phyloP scores from a whole-genome alignment of 1,140 invertebrate species.

The Melanaphis sacchari region DNA sequence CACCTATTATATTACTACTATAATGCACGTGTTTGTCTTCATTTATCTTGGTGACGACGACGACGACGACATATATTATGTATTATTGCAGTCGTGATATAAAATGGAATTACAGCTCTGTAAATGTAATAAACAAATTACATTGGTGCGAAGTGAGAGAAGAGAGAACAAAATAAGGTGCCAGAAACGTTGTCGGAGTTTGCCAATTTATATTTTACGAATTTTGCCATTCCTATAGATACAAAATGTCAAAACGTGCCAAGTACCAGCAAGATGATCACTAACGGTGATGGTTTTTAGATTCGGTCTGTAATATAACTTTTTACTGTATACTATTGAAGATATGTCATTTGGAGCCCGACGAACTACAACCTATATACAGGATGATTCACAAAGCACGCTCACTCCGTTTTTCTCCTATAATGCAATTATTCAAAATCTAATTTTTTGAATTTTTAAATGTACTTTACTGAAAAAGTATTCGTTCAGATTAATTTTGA shows the following conservation, averaged over 20 bases:
- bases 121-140: conserved; percentile 27
- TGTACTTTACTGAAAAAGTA: background rate
- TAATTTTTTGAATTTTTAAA: background rate
- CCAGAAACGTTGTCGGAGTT: conserved; percentile 46
- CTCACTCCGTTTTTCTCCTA: background rate
- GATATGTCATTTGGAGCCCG: background rate
- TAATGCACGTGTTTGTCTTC: background rate
- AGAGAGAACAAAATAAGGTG: background rate
- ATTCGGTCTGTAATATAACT: background rate
- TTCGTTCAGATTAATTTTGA: background rate
- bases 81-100: background rate
- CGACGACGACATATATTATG: background rate
- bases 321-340: background rate
- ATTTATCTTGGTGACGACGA: background rate
- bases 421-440: background rate
- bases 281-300: background rate
- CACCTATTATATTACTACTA: background rate
- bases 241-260: conserved; percentile 43
- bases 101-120: conserved; percentile 5
- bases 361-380: background rate
- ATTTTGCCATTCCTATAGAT: conserved; percentile 33
- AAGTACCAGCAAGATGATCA: background rate
- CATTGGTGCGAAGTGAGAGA: background rate
- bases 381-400: background rate
- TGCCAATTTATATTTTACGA: conserved; percentile 55